phyloP scores from a whole-genome alignment of 2,797 vertebrate genomes.

The Gadopsis marmoratus region DNA sequence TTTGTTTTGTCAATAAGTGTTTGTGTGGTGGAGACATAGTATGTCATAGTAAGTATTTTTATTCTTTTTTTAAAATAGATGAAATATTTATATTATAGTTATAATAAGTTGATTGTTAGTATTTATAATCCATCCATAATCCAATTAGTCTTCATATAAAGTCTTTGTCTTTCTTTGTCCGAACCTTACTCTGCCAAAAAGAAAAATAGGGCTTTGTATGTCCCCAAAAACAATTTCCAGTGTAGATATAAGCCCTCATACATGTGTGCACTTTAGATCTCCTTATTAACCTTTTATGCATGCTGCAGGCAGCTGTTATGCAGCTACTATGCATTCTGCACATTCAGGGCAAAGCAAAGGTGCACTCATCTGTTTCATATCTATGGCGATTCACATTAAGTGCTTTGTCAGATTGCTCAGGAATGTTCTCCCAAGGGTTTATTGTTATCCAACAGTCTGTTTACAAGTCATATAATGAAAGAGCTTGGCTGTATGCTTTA shows the following conservation, averaged over 20 bases:
- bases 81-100: neutral
- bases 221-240: conserved; percentile 3
- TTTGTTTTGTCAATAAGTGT: neutral
- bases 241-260: conserved; percentile 19
- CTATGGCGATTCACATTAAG: conserved; percentile 46
- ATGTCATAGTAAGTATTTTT: neutral
- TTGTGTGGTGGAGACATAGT: neutral
- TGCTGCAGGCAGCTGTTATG: conserved; percentile 39
- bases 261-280: conserved; percentile 35
- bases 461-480: conserved; percentile 59
- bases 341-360: conserved; percentile 27
- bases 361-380: conserved; percentile 57
- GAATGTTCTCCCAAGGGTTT: conserved; percentile 41
- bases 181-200: neutral
- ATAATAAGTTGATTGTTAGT: neutral
- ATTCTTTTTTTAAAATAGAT: neutral
- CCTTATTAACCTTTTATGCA: conserved; percentile 67
- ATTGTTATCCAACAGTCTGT: conserved; percentile 50
- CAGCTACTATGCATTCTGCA: conserved; percentile 40
- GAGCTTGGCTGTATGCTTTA: conserved; percentile 32
- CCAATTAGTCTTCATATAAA: neutral
- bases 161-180: neutral
- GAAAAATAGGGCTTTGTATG: neutral
- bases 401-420: conserved; percentile 52
- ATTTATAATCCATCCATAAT: neutral